phyloP scores from a whole-genome alignment of 2,113 vertebrate genomes.

The Tylochromis polylepis region DNA sequence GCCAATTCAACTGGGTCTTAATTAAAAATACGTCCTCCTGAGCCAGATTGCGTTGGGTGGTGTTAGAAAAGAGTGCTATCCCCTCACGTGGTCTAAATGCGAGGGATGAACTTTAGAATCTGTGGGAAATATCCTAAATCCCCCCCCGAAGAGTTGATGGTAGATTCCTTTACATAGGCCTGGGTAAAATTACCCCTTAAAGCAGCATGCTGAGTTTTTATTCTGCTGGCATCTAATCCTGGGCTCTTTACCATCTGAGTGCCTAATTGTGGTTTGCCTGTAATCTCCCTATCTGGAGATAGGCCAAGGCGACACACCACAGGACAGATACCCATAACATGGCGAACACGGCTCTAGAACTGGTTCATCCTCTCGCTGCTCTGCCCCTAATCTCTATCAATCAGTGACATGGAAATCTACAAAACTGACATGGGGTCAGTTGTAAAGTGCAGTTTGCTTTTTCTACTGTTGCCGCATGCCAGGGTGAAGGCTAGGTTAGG shows the following conservation, averaged over 20 bases:
- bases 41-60: conserved; percentile 33
- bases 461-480: not conserved
- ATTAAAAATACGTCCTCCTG: conserved; percentile 54
- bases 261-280: conserved; percentile 44
- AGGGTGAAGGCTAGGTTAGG: conserved; percentile 10
- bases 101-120: conserved; percentile 39
- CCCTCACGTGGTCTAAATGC: conserved; percentile 33
- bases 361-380: not conserved
- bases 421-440: conserved; percentile 2
- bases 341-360: not conserved
- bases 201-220: conserved; percentile 33
- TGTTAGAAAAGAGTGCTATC: conserved; percentile 20
- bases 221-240: conserved; percentile 65
- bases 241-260: conserved; percentile 49
- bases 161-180: conserved; percentile 18
- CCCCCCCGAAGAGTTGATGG: not conserved
- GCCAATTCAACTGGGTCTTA: conserved; percentile 61
- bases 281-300: conserved; percentile 49
- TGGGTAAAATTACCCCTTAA: conserved; percentile 38
- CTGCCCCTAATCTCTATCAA: not conserved
- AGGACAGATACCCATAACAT: not conserved
- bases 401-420: not conserved
- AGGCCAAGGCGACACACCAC: conserved; percentile 15
- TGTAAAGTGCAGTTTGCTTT: not conserved
- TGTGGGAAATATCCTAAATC: conserved; percentile 11